phyloP scores from a whole-genome alignment of 2,888 invertebrate genomes.

The Teleiodes luculella region DNA sequence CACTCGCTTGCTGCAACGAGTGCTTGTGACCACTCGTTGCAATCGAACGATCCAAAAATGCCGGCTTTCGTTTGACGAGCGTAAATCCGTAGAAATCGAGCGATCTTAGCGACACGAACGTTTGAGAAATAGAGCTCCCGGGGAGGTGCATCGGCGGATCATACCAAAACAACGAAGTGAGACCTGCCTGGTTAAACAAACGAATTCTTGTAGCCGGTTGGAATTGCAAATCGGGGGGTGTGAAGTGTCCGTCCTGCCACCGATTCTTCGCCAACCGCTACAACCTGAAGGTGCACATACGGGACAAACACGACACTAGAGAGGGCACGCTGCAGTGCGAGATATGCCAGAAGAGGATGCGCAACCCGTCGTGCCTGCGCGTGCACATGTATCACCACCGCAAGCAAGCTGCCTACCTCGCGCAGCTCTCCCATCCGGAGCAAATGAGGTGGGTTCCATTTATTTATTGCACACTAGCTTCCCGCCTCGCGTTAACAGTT shows the following conservation, averaged over 20 bases:
- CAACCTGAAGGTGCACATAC: slow-evolving; percentile 84
- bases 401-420: slow-evolving; percentile 76
- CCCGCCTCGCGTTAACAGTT: too few species aligned
- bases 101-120: too few species aligned
- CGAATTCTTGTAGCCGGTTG: slow-evolving; percentile 43
- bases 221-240: slow-evolving; percentile 74
- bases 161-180: too few species aligned
- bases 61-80: too few species aligned
- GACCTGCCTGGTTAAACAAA: too few species aligned
- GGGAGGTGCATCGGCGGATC: too few species aligned
- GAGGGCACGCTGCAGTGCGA: slow-evolving; percentile 83
- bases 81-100: too few species aligned
- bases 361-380: slow-evolving; percentile 80
- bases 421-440: slow-evolving; percentile 45
- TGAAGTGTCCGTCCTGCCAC: slow-evolving; percentile 81
- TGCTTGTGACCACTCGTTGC: too few species aligned
- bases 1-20: too few species aligned
- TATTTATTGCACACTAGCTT: too few species aligned
- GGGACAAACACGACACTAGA: slow-evolving; percentile 84
- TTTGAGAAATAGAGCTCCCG: too few species aligned
- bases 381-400: slow-evolving; percentile 83
- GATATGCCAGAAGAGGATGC: slow-evolving; percentile 83
- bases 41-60: too few species aligned
- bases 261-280: slow-evolving; percentile 82
- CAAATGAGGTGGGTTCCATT: slow-evolving; percentile 53